These are phyloP conservation scores for Aplochiton taeniatus DNA, from an alignment of 2,797 vertebrate species.

Conservation along the genomic window DNA sequence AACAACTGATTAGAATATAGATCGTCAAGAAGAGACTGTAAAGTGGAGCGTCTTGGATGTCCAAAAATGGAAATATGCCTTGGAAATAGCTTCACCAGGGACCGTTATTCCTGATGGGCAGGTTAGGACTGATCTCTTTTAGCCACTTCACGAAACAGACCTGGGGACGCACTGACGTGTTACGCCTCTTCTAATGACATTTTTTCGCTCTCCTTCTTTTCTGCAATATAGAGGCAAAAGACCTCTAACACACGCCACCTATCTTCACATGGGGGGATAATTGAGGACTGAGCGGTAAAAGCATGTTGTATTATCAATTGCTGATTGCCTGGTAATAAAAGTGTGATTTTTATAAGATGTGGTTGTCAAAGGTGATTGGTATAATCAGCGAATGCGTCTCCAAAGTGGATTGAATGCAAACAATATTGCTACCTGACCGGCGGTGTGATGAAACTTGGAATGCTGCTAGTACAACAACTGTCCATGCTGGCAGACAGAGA, in stretches of 20 bases:
- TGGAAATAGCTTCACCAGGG: conserved; percentile 82
- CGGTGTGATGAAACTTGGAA: not conserved
- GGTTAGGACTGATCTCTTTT: conserved; percentile 89
- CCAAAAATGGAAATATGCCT: conserved; percentile 62
- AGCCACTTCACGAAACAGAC: conserved; percentile 91
- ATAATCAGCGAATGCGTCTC: not conserved
- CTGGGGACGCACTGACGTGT: conserved; percentile 91
- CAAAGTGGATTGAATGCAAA: conserved; percentile 2
- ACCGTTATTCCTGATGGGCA: conserved; percentile 89
- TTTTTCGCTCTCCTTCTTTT: conserved; percentile 85
- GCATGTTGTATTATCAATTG: conserved; percentile 80
- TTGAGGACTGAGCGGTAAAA: conserved; percentile 83
- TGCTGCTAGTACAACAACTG: not conserved
- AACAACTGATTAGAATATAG: conserved; percentile 75
- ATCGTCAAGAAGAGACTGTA: conserved; percentile 77
- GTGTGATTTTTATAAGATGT: not conserved
- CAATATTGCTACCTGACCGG: not conserved
- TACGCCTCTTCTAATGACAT: conserved; percentile 91
- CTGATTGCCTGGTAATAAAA: conserved; percentile 54
- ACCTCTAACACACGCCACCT: conserved; percentile 92
- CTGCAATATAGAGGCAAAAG: conserved; percentile 85
- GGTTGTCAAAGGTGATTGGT: conserved; percentile 4
- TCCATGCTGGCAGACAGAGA: not conserved
- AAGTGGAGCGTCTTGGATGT: conserved; percentile 10
- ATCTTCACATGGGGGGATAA: conserved; percentile 93